phyloP scores from a whole-genome alignment of 1,140 invertebrate species.

The Drosophila lowei region DNA sequence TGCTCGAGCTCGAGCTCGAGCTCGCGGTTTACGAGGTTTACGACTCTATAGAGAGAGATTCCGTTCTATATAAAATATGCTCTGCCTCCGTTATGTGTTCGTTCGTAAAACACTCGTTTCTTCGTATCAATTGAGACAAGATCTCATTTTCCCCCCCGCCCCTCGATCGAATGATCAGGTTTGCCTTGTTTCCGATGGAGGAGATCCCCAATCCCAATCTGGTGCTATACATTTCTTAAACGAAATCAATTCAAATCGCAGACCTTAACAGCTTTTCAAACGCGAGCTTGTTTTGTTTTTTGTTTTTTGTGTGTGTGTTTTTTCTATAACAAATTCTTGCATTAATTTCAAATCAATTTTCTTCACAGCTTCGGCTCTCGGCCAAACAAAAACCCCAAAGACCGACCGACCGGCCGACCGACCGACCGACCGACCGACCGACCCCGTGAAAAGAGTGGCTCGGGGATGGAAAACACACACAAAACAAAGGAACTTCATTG shows the following conservation, averaged over 20 bases:
- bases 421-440: background rate
- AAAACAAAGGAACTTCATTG: slow-evolving; percentile 79
- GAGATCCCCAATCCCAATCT: slow-evolving; percentile 44
- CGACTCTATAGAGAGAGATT: too few relatives aligned
- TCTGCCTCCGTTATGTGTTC: too few relatives aligned
- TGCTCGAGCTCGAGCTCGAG: background rate
- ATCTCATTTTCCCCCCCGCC: too few relatives aligned
- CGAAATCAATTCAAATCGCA: slow-evolving; percentile 77
- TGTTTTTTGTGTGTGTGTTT: slow-evolving; percentile 21
- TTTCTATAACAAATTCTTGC: slow-evolving; percentile 83
- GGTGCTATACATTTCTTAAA: slow-evolving; percentile 63
- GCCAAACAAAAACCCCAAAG: slow-evolving; percentile 21
- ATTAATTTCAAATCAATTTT: slow-evolving; percentile 83
- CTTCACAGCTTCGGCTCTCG: slow-evolving; percentile 70
- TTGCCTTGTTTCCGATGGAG: slow-evolving; percentile 12
- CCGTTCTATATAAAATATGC: too few relatives aligned
- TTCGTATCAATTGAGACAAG: background rate
- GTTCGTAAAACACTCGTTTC: slow-evolving; percentile 18
- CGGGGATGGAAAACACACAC: slow-evolving; percentile 14
- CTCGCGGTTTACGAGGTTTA: background rate
- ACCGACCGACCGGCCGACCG: too few relatives aligned
- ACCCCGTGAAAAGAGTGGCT: slow-evolving; percentile 39
- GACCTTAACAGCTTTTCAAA: slow-evolving; percentile 74
- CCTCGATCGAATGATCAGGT: too few relatives aligned
- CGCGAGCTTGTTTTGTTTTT: slow-evolving; percentile 65